Conservation (phyloP, 2,797 vertebrate genomes). For the Mormyrus hasselquistii region DNA sequence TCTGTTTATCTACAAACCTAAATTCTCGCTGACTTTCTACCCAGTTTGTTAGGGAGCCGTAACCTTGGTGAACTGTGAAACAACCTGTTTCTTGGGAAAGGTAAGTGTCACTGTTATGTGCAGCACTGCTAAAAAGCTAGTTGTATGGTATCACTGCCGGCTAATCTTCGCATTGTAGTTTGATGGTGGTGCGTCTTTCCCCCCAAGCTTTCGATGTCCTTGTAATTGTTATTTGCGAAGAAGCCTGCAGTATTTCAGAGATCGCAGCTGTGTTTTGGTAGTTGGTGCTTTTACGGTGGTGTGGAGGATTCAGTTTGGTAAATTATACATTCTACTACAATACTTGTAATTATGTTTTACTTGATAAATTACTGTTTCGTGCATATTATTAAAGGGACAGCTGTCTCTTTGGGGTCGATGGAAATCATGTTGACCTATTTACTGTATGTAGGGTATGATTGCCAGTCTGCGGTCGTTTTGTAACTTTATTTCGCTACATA, state of each 20-base stretch:
- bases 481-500: background rate
- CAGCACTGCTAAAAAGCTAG: background rate
- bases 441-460: background rate
- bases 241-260: background rate
- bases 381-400: background rate
- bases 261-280: background rate
- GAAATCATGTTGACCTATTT: background rate
- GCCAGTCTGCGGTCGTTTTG: background rate
- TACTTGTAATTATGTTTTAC: background rate
- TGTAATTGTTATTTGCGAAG: background rate
- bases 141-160: background rate
- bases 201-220: background rate
- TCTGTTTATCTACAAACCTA: background rate
- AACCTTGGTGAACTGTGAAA: background rate
- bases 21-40: background rate
- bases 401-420: background rate
- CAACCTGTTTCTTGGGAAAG: conserved; percentile 15
- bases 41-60: background rate
- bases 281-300: background rate
- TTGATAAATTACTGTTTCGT: background rate
- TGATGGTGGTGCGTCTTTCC: background rate
- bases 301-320: background rate
- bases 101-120: conserved; percentile 15
- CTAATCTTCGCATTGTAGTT: background rate
- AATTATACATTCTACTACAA: background rate